phyloP scores from a whole-genome alignment of 2,113 vertebrate genomes.

The Atrichornis clamosus region DNA sequence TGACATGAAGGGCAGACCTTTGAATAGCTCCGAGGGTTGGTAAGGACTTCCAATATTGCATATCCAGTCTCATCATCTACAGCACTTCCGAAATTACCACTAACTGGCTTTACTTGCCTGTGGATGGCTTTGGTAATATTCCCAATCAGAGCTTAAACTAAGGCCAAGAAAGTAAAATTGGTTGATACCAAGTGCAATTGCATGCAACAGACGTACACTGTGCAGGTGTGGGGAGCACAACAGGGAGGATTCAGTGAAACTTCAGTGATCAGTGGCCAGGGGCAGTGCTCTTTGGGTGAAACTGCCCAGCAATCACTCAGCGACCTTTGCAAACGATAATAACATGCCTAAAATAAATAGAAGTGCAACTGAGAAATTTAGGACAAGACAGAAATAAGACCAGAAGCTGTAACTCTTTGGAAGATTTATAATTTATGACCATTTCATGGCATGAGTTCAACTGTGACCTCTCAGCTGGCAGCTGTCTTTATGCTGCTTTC shows the following conservation, averaged over 20 bases:
- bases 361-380: slow-evolving; percentile 47
- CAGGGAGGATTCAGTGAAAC: background rate
- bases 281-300: background rate
- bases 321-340: background rate
- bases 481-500: slow-evolving; percentile 72
- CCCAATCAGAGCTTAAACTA: background rate
- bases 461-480: slow-evolving; percentile 73
- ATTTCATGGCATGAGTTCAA: slow-evolving; percentile 76
- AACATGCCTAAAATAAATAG: slow-evolving; percentile 73
- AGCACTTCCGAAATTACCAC: background rate
- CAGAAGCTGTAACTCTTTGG: slow-evolving; percentile 51
- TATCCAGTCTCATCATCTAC: background rate
- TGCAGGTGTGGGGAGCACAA: background rate
- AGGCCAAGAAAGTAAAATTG: background rate
- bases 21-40: background rate
- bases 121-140: background rate
- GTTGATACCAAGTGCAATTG: rapidly evolving
- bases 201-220: rapidly evolving
- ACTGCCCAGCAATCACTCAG: background rate
- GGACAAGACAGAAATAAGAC: slow-evolving; percentile 64
- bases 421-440: slow-evolving; percentile 80
- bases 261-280: background rate
- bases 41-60: background rate
- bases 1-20: background rate
- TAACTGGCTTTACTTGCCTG: background rate